phyloP scores from a whole-genome alignment of 2,888 invertebrate species.

The Alsophila aescularia region DNA sequence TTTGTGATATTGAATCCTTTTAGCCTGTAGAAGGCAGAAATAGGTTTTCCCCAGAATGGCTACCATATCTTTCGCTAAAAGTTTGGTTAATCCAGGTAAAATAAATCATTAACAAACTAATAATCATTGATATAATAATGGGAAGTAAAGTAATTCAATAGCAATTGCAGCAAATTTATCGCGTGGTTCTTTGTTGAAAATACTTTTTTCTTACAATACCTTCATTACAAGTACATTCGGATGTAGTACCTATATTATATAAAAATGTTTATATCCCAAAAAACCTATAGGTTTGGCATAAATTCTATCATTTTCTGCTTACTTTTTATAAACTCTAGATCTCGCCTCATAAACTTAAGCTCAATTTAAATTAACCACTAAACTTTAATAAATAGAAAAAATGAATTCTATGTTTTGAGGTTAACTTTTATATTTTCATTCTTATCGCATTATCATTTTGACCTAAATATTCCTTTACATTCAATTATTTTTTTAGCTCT shows the following conservation, averaged over 20 bases:
- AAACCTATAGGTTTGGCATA: not conserved
- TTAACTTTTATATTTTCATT: conserved; percentile 47
- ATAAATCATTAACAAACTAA: not conserved
- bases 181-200: too few species aligned
- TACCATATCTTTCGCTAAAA: conserved; percentile 77
- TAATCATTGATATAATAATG: not conserved
- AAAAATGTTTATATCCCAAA: conserved; percentile 43
- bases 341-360: not conserved
- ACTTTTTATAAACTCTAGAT: not conserved
- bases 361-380: not conserved
- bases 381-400: not conserved
- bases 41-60: conserved; percentile 54
- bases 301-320: not conserved
- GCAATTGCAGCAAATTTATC: too few species aligned
- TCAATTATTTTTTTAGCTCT: conserved; percentile 60
- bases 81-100: conserved; percentile 80
- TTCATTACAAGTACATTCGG: too few species aligned
- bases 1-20: not conserved
- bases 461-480: conserved; percentile 3
- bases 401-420: conserved; percentile 49
- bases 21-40: not conserved
- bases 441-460: conserved; percentile 9
- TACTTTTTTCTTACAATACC: too few species aligned
- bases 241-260: too few species aligned
- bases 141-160: too few species aligned